These are phyloP conservation scores for Dendrocopos noguchii DNA, from an alignment of 2,113 vertebrate species.

Conservation along the genomic window DNA sequence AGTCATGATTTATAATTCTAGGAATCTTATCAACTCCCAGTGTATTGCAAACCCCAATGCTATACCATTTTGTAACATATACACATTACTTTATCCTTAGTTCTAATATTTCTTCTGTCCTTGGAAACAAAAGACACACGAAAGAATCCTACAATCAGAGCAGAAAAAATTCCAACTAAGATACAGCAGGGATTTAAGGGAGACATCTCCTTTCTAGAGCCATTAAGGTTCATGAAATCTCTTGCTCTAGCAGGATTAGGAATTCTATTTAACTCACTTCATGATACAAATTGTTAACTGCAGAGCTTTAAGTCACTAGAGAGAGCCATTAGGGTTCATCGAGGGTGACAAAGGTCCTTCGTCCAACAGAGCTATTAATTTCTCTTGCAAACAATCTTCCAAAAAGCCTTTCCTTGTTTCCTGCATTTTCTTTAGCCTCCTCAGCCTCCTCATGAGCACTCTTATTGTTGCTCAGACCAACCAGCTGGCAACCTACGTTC, in stretches of 20 bases:
- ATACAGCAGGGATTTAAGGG: neutral
- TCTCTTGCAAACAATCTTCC: neutral
- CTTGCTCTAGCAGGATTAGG: neutral
- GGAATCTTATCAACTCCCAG: neutral
- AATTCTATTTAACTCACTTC: constrained; percentile 1
- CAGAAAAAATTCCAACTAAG: neutral
- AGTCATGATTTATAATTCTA: neutral
- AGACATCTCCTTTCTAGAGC: neutral
- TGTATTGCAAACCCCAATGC: neutral
- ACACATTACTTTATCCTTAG: neutral
- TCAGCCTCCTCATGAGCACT: constrained; percentile 27
- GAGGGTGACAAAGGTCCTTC: neutral
- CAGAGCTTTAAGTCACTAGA: neutral
- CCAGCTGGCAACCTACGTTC: constrained; percentile 27
- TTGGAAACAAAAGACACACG: neutral
- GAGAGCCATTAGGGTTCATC: neutral
- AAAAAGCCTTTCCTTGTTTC: constrained; percentile 46
- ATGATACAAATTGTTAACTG: neutral
- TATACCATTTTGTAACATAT: neutral
- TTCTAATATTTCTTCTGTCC: neutral
- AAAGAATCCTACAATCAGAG: neutral
- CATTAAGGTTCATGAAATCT: neutral
- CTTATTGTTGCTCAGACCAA: constrained; percentile 29
- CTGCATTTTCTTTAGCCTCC: constrained; percentile 10
- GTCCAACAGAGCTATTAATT: neutral